A percentile compares a stretch with the other conserved stretches of the same genome.
These are phyloP conservation scores for Tigriopus californicus DNA, from an alignment of 2,888 invertebrate genomes.

Conservation along the genomic window DNA sequence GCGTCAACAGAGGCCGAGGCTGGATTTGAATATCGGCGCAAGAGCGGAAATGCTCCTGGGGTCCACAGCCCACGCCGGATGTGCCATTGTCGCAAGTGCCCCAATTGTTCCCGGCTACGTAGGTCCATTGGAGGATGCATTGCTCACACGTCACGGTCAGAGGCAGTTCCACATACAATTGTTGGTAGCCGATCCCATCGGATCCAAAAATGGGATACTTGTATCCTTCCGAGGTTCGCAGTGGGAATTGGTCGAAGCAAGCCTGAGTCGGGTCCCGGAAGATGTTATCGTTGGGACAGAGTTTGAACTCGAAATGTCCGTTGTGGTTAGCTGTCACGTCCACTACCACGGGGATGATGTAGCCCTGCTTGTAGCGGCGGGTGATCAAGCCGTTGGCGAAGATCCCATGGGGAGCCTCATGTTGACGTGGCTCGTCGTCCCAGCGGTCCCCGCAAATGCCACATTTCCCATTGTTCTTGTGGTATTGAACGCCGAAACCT, in stretches of 20 bases:
- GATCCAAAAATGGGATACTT: no score
- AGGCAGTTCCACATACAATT: slow-evolving; percentile 30
- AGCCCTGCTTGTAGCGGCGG: slow-evolving; percentile 48
- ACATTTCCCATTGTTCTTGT: slow-evolving; percentile 58
- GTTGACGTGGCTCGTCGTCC: slow-evolving; percentile 52
- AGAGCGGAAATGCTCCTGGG: slow-evolving; percentile 47
- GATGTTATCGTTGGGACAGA: slow-evolving; percentile 44
- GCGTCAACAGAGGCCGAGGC: background rate
- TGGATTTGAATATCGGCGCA: slow-evolving; percentile 23
- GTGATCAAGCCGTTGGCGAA: slow-evolving; percentile 65
- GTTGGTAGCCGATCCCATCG: background rate
- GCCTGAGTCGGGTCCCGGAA: slow-evolving; percentile 33
- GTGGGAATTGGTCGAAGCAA: slow-evolving; percentile 46
- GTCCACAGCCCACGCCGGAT: slow-evolving; percentile 64
- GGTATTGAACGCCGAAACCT: slow-evolving; percentile 60
- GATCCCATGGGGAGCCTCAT: slow-evolving; percentile 55
- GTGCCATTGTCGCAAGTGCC: slow-evolving; percentile 48
- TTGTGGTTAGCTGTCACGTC: slow-evolving; percentile 69
- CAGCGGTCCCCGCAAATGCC: slow-evolving; percentile 71
- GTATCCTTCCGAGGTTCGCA: background rate
- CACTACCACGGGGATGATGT: slow-evolving; percentile 48
- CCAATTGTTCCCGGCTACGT: slow-evolving; percentile 67
- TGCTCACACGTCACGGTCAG: slow-evolving; percentile 49
- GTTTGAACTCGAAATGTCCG: slow-evolving; percentile 59
- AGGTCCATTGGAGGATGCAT: slow-evolving; percentile 71